Base-by-base conservation (phyloP, 2,113 vertebrate species). In the Syngnathus typhle region DNA sequence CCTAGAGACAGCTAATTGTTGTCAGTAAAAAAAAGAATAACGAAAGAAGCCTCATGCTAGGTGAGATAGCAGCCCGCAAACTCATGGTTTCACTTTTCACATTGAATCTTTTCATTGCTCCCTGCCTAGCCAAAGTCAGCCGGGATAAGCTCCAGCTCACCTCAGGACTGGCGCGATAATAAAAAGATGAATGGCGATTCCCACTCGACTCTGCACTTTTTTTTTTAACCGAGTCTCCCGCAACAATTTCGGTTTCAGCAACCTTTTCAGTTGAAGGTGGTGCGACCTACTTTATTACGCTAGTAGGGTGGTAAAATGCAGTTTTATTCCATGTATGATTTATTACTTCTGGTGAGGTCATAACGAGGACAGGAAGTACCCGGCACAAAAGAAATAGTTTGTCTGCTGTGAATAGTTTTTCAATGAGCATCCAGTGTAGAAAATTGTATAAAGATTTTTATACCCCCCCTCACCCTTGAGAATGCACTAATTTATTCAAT, bases 1-100 rank as follows among this genome's bases (percentile, higher is more conserved):
- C 71, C 69, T 56, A 56, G 11, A 64, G 21, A 39, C 58, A 47
- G 32, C 59, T 68, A 39, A 67, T 68, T 54, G 32, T 62, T 13
- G 55, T 64, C 18, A 12, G 43, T 56, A 67, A 72, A 60, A 60
- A 39, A 44, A 59, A 60, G 62, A 69, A 38, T 23, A 55, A 27
- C 54, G 21, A 12, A 67, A 64, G 18, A 19, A 2, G 16, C 54
- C 13, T 63, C 59, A 60, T 60, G 59, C 16, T 38, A 32, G 27
- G 27, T 32, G 37, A 60, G 38, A n/a, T 19, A 58, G 55, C 55
- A 58, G 55, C 55, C 4, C 27, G 27, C 55, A 58, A 32, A 58
- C 1, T 58, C 27, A 13, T 32, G 13, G 7, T 58, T 58, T 58
- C 15, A 32, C 54, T 56, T 23, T 43, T 44, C n/a, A 10, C 41